Evolutionary conservation across 1,140 invertebrate species (phyloP), one percentile per base, ranked within the genome.

Genomic region (Stegodyphus dumicola): DNA sequence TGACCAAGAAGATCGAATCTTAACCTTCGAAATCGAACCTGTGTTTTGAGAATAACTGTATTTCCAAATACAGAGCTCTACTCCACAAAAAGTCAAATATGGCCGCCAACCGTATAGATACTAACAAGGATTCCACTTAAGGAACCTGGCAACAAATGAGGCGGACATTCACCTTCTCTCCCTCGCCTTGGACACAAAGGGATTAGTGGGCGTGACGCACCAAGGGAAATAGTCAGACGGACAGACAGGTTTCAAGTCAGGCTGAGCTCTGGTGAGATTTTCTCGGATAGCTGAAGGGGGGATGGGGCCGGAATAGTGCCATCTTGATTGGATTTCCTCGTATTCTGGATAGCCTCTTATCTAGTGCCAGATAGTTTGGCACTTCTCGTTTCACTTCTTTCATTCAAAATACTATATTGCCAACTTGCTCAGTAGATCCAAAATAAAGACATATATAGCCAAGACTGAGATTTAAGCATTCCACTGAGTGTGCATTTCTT

Each of bases 41-140:
- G 33, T 33, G 33, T 33, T 33, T 33, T 3, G 33, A 33, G 33
- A 33, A 33, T 33, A 33, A 33, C 3, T 33, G 33, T 33, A 33
- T 33, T 33, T 33, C 33, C 33, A 33, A 33, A 9, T n/a, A 67
- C n/a, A 67, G 33, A 67, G n/a, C n/a, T 11, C 9, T 3, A 7
- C 66, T 11, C 48, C 73, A 17, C 52, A 56, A 52, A 17, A 56
- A 52, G 53, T 13, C 52, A 54, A 74, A 53, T 54, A 74, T 13
- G 52, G 15, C 71, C 15, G 51, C 33, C 17, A 17, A 49, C 71
- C 52, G 18, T 15, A n/a, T n/a, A n/a, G 66, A 69, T 53, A 17
- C 77, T 69, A 69, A 78, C 77, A 56, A 78, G 65, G 69, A 78
- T 69, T 52, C 77, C 77, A 78, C 65, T 78, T 69, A 69, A 52